Base-by-base conservation (phyloP, 2,113 vertebrate species). In the Pseudorectes ferrugineus region DNA sequence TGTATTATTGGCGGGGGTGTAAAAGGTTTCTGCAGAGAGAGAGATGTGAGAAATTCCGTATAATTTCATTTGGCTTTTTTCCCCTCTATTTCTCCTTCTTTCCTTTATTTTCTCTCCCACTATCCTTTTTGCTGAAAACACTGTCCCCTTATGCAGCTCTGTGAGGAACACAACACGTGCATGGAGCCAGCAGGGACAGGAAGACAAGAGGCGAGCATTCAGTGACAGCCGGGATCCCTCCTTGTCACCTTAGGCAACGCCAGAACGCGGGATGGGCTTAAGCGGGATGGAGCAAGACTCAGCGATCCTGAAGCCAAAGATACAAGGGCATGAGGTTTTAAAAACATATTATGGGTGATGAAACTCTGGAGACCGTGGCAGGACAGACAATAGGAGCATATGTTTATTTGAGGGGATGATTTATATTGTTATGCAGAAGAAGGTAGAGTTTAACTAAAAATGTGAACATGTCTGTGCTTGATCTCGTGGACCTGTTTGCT, bases 241-340 rank as follows among this genome's bases (percentile, higher is more conserved):
- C 82, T 67, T 86, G 96, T 94, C 95, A 88, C 96, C 88, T 28
- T 1, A 28, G 96, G 96, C 92, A 79, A 58, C 0, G 55, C 33
- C 1, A 0, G 42, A 85, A 49, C 3, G 2, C 0, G 0, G 68
- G 25, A 68, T 33, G 49, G 54, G 45, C 88, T 93, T 5, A 16
- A n/a, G 55, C 5, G 2, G 49, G 16, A 90, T 18, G 58, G 19
- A 70, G 46, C 0, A 0, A 93, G 40, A 66, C 62, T 36, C 77
- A 82, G 66, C 0, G 0, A 66, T 43, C 75, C 75, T 80, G 68
- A 65, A 92, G 51, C 36, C 81, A 92, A 93, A 93, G 61, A 35
- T 63, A 93, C 88, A 95, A 94, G 91, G 88, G 15, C 85, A 92
- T 10, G 22, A 77, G 13, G 26, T 51, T 8, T 62, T 15, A 83